These are phyloP conservation scores for Syrphus vitripennis DNA, from an alignment of 2,888 invertebrate genomes.

Conservation along the genomic window DNA sequence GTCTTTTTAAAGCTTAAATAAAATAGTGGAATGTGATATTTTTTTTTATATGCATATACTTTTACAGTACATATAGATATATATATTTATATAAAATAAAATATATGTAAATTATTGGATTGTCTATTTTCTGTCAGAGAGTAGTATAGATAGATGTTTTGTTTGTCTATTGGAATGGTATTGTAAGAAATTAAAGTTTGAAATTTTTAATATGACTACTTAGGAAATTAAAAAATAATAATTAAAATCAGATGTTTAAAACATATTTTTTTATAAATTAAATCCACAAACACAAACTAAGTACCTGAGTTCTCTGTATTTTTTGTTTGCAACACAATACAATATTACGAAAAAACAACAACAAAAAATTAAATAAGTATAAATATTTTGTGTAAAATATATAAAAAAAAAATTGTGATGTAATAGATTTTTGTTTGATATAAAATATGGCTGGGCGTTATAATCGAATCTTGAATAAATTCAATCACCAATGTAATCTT, in stretches of 20 bases:
- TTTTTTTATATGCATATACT: neutral
- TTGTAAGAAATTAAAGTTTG: neutral
- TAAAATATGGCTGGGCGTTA: conserved; percentile 58
- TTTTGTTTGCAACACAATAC: conserved; percentile 41
- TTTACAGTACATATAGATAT: too few relatives aligned
- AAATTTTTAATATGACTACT: neutral
- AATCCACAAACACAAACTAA: conserved; percentile 78
- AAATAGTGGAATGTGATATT: conserved; percentile 62
- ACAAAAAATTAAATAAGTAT: conserved; percentile 5
- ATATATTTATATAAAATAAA: conserved; percentile 12
- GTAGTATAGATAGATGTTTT: conserved; percentile 24
- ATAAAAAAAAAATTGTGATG: conserved; percentile 52
- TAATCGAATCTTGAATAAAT: conserved; percentile 31
- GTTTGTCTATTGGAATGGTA: conserved; percentile 28
- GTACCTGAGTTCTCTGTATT: conserved; percentile 79
- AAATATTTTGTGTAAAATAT: neutral
- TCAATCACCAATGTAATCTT: conserved; percentile 1
- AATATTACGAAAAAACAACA: conserved; percentile 21
- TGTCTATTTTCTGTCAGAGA: conserved; percentile 4
- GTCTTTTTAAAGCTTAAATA: conserved; percentile 64
- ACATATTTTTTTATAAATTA: conserved; percentile 49
- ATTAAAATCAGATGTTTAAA: conserved; percentile 7
- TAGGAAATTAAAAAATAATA: neutral
- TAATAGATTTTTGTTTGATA: conserved; percentile 8
- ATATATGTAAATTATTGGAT: conserved; percentile 8